Evolutionary conservation across 2,888 invertebrate genomes (phyloP).

Genomic region (Apamea anceps): DNA sequence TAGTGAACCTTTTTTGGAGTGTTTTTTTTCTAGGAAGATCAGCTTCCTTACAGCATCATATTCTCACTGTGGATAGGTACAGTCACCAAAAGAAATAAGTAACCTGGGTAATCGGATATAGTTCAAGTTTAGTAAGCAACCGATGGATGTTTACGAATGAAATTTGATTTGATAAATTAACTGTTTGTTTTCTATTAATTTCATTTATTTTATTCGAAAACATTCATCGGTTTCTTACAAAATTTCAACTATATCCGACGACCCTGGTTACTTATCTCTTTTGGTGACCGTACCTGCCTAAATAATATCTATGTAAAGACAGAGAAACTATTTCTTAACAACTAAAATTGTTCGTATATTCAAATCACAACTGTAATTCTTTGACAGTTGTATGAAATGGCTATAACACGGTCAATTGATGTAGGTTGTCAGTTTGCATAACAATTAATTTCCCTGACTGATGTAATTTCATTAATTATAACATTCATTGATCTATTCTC

Average conservation of each 20-base stretch:
- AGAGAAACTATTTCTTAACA: not conserved
- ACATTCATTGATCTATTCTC: not conserved
- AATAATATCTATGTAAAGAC: not conserved
- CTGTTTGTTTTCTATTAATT: not conserved
- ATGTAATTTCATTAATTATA: not conserved
- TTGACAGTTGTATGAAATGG: not conserved
- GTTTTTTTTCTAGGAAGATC: slow-evolving; percentile 28
- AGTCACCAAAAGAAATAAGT: not conserved
- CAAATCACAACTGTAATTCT: not conserved
- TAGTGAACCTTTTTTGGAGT: slow-evolving; percentile 12
- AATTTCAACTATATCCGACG: not conserved
- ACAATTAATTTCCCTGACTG: too few relatives aligned
- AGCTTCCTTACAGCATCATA: not conserved
- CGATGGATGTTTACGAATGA: not conserved
- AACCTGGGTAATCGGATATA: not conserved
- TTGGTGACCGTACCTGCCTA: not conserved
- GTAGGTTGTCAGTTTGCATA: not conserved
- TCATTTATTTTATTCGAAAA: not conserved
- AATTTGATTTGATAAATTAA: not conserved
- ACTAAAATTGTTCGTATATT: not conserved
- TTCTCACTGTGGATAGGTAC: not conserved
- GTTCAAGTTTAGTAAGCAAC: too few relatives aligned
- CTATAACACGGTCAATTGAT: not conserved
- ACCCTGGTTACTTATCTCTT: not conserved
- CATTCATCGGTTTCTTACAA: not conserved